Base-by-base conservation (phyloP, 1,140 invertebrate species). In the Drosophila leontia region DNA sequence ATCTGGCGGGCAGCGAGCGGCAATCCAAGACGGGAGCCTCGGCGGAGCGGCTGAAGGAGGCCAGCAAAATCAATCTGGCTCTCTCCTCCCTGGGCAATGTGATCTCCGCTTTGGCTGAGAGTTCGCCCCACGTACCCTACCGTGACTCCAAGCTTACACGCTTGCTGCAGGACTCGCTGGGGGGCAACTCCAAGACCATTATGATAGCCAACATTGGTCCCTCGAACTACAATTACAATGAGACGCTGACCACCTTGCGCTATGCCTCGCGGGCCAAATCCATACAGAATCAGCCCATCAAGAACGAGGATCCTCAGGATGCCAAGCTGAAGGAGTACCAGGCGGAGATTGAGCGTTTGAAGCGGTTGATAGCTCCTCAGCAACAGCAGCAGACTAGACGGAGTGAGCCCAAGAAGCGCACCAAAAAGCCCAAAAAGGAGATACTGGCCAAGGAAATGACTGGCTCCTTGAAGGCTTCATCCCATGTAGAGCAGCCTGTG, bases 191-290 rank as follows among this genome's bases (percentile, higher is more conserved):
- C 45, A 98, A 98, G 93, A 99, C 98, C 13, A 97, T 99, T 39
- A 99, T 99, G 98, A 97, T 99, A 34, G 98, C 98, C 17, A 99
- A 98, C 93, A 97, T 99, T 83, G 98, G 98, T 8, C 98, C 98
- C n/a, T 98, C 98, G 7, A 96, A 95, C 80, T 98, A 97, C 93
- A 99, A 99, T 93, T 98, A 97, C 93, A 98, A 99, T 88, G 98
- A 99, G 94, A 98, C 98, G 29, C 94, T 99, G 64, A 98, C 97
- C 12, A 99, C 98, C 5, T 94, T 99, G 60, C 94, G 98, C 23
- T 99, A 99, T 93, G 97, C 98, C 1, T 97, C 97, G 92, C 94
- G 98, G 35, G 98, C 98, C 13, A 99, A 99, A 94, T 95, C 95
- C 75, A 99, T 99, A 83, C 98, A 98, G 94, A 99, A 99, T 94